Evolutionary conservation across 2,797 vertebrate species (phyloP).

Genomic region (Syngnathus rostellatus): DNA sequence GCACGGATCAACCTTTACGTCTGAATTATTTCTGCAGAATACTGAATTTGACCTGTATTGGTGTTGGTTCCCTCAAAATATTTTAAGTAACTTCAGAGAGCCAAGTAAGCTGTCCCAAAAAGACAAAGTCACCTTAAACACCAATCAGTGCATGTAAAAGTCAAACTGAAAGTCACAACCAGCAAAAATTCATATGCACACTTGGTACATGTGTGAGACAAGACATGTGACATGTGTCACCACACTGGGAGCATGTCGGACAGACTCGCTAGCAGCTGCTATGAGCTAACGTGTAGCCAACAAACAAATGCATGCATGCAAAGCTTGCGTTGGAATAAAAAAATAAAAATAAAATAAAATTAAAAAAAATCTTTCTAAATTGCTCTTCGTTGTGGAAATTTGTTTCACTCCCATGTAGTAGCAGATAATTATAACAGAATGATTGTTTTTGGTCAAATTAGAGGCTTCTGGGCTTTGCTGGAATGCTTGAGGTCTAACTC

Average conservation of each 20-base stretch:
- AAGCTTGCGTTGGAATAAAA: neutral
- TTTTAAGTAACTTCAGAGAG: neutral
- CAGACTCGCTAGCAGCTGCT: conserved; percentile 37
- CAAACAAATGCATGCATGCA: conserved; percentile 15
- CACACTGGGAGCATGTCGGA: conserved; percentile 3
- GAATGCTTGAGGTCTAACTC: conserved; percentile 21
- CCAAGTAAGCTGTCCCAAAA: neutral
- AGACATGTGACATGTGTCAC: neutral
- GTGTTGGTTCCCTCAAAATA: neutral
- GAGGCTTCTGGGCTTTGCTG: conserved; percentile 20
- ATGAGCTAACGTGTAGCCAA: conserved; percentile 12
- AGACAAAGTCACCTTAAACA: neutral
- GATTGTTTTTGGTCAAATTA: conserved; percentile 35
- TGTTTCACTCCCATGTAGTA: conserved; percentile 7
- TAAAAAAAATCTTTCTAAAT: neutral
- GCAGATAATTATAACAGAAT: conserved; percentile 19
- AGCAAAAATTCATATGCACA: neutral
- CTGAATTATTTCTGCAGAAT: neutral
- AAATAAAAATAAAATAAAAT: neutral
- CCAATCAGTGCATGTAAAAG: neutral
- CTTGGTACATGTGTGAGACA: neutral
- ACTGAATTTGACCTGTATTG: neutral
- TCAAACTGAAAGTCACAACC: neutral
- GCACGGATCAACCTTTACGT: conserved; percentile 5
- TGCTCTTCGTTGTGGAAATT: neutral